phyloP scores from a whole-genome alignment of 2,113 vertebrate genomes.

The Balaeniceps rex region DNA sequence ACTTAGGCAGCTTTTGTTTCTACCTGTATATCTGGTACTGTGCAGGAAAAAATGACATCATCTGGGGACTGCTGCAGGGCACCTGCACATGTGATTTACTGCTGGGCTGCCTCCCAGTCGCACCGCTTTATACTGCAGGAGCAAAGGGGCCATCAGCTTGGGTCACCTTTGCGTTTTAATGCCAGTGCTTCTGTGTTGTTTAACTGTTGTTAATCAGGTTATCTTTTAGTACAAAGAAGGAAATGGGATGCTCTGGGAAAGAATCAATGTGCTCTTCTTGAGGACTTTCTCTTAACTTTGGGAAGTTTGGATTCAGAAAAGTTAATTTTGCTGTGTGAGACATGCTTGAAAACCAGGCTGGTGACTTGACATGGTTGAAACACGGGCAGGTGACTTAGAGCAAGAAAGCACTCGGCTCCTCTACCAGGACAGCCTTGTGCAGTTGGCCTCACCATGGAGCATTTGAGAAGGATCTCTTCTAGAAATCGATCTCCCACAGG shows the following conservation, averaged over 20 bases:
- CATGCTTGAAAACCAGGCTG: not conserved
- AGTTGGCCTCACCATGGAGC: not conserved
- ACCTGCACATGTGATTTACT: not conserved
- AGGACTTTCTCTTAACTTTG: not conserved
- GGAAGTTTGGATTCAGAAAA: not conserved
- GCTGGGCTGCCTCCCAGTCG: not conserved
- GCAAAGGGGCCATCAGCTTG: not conserved
- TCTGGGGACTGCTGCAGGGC: not conserved
- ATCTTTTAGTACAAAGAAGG: not conserved
- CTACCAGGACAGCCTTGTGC: not conserved
- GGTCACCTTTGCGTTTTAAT: not conserved
- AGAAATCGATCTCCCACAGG: not conserved
- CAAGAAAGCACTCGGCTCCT: not conserved
- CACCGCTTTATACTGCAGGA: not conserved
- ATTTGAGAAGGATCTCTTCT: not conserved
- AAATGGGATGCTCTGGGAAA: not conserved
- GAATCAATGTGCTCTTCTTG: fast-evolving
- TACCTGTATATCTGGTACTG: not conserved
- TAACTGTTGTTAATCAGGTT: not conserved
- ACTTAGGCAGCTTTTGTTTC: not conserved
- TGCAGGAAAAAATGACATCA: not conserved
- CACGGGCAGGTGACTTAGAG: not conserved
- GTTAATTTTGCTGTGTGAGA: not conserved
- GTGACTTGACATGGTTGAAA: not conserved
- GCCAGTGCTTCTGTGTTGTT: not conserved